Percentiles rank a stretch among this genome's conserved stretches.
Conservation (phyloP, 2,888 invertebrate species). For the Punctoribates punctum region DNA sequence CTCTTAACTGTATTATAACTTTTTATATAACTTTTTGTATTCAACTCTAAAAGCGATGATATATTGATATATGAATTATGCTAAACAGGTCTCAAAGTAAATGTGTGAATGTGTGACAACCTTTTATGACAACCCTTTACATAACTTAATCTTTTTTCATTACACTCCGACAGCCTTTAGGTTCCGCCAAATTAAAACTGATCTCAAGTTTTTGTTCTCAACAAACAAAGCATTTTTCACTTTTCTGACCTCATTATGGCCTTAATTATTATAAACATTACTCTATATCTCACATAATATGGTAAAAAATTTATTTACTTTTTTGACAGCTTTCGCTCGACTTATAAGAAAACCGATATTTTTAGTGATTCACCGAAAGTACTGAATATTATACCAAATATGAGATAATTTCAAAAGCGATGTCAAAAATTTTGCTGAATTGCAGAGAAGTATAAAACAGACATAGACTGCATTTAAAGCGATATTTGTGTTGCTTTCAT, state of each 20-base stretch:
- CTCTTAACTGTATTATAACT: no score
- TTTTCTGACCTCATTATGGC: no score
- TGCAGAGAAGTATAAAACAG: not conserved
- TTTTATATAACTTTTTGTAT: no score
- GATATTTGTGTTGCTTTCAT: not conserved
- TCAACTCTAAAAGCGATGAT: no score
- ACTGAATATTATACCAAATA: not conserved
- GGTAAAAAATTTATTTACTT: no score
- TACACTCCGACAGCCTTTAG: not conserved
- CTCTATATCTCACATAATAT: no score
- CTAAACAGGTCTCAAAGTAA: no score
- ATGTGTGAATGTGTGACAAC: not conserved
- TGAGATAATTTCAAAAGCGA: not conserved
- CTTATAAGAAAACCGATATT: not conserved
- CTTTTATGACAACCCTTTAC: not conserved
- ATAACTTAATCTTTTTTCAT: constrained; percentile 6
- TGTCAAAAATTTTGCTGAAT: not conserved
- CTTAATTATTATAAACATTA: no score
- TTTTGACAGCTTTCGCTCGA: no score
- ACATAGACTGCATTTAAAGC: not conserved
- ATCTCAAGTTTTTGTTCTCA: not conserved
- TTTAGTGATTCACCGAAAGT: not conserved
- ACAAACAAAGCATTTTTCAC: no score
- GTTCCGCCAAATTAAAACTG: not conserved
- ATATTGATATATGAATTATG: no score